Conservation (phyloP, 2,797 vertebrate genomes). For the Poecilia gillii region DNA sequence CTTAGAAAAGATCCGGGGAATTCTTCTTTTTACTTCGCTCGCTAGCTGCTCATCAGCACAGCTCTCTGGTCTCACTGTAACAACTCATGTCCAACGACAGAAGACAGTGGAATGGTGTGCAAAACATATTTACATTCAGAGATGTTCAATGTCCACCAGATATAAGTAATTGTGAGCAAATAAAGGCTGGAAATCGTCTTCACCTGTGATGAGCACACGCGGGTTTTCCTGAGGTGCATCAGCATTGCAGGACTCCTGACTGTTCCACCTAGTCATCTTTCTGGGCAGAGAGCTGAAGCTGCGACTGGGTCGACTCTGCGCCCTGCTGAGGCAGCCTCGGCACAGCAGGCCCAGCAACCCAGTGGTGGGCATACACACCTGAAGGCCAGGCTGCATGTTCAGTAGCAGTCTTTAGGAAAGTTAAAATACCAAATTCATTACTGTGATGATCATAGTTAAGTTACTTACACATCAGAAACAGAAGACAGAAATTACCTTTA, state of each 20-base stretch:
- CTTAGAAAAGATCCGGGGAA: neutral
- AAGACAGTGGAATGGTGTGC: conserved; percentile 27
- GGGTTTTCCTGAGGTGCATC: conserved; percentile 61
- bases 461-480: neutral
- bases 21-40: neutral
- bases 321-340: conserved; percentile 52
- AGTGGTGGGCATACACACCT: conserved; percentile 41
- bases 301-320: conserved; percentile 20
- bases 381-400: conserved; percentile 67
- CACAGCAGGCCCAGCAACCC: conserved; percentile 56
- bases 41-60: neutral
- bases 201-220: conserved; percentile 83
- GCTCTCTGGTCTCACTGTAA: conserved; percentile 3
- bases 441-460: neutral
- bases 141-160: conserved; percentile 15
- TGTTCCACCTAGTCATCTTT: conserved; percentile 73
- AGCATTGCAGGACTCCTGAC: conserved; percentile 47
- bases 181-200: conserved; percentile 5
- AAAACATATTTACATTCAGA: conserved; percentile 32
- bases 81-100: neutral
- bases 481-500: conserved; percentile 50
- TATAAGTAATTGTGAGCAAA: neutral
- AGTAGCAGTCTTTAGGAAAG: conserved; percentile 44
- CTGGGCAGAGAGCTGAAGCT: conserved; percentile 64
- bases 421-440: neutral